A percentile compares a stretch with the other conserved stretches of the same genome.
phyloP scores from a whole-genome alignment of 1,140 invertebrate genomes.

The Euura saliciscinereae region DNA sequence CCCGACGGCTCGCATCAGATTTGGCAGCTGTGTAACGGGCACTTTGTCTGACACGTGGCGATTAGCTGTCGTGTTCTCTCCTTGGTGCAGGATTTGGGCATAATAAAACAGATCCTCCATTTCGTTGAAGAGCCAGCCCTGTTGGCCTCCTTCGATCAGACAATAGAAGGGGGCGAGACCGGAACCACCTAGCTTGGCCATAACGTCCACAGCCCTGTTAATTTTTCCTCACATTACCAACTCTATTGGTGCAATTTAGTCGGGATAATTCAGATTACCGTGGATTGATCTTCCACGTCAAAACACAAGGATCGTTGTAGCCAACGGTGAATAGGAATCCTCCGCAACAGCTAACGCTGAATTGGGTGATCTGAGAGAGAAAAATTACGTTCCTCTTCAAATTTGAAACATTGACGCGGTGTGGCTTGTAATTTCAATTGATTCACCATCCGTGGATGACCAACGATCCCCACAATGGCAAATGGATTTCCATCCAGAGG shows the following conservation, averaged over 20 bases:
- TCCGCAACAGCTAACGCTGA: conserved; percentile 48
- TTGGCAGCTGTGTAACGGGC: conserved; percentile 68
- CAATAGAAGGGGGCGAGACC: conserved; percentile 65
- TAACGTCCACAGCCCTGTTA: conserved; percentile 60
- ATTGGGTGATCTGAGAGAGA: conserved; percentile 49
- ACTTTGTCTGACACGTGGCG: conserved; percentile 65
- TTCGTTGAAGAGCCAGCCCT: conserved; percentile 71
- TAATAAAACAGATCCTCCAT: conserved; percentile 77
- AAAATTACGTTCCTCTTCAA: conserved; percentile 9
- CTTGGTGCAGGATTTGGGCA: conserved; percentile 73
- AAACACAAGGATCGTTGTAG: conserved; percentile 59
- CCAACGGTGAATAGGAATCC: conserved; percentile 66
- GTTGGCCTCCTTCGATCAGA: conserved; percentile 62
- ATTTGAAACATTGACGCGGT: conserved; percentile 17
- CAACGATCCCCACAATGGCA: conserved; percentile 68
- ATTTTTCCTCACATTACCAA: conserved; percentile 5
- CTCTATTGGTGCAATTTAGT: neutral
- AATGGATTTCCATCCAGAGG: conserved; percentile 77
- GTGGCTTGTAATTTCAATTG: conserved; percentile 3
- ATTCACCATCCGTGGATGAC: conserved; percentile 66
- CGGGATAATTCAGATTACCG: conserved; percentile 48
- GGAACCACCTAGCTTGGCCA: conserved; percentile 58
- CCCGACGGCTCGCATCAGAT: conserved; percentile 75
- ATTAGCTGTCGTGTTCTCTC: conserved; percentile 66
- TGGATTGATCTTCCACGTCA: conserved; percentile 67